A percentile compares a stretch with the other conserved stretches of the same genome.
Evolutionary conservation across 2,797 vertebrate species (phyloP).

Genomic region (Morus bassanus): DNA sequence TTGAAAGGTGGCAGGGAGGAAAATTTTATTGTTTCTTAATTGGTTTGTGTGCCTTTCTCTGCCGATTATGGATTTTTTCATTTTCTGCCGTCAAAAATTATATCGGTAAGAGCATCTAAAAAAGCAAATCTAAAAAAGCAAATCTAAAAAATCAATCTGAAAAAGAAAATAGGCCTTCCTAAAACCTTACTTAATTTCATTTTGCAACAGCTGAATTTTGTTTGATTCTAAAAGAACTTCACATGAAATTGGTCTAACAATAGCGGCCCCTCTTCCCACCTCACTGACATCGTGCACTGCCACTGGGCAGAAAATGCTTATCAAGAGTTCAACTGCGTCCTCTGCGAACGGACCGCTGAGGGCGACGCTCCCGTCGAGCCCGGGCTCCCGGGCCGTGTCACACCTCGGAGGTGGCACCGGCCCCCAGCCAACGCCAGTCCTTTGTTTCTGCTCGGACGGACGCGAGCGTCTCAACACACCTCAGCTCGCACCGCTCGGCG

Average conservation of each 20-base stretch:
- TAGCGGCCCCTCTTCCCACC: not conserved
- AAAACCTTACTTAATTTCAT: slow-evolving; percentile 40
- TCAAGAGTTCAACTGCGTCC: not conserved
- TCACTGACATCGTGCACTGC: not conserved
- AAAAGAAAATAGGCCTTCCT: not conserved
- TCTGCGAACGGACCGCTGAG: not conserved
- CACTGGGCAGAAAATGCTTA: not conserved
- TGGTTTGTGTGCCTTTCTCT: not conserved
- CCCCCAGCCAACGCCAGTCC: no score
- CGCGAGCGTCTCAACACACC: fast-evolving
- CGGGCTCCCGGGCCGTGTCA: not conserved
- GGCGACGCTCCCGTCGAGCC: not conserved
- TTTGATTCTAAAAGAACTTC: slow-evolving; percentile 11
- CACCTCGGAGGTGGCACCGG: not conserved
- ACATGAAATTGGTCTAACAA: not conserved
- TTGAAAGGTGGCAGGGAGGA: slow-evolving; percentile 8
- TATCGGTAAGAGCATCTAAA: not conserved
- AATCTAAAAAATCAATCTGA: not conserved
- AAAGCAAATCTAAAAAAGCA: no score
- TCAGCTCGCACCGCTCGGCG: fast-evolving
- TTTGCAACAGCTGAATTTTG: slow-evolving; percentile 14
- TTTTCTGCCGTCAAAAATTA: slow-evolving; percentile 33
- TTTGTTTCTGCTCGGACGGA: not conserved
- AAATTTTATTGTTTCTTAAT: not conserved
- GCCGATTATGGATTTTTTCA: not conserved